These are phyloP conservation scores for Dynastes tityus DNA, from an alignment of 2,888 invertebrate species.

Conservation along the genomic window DNA sequence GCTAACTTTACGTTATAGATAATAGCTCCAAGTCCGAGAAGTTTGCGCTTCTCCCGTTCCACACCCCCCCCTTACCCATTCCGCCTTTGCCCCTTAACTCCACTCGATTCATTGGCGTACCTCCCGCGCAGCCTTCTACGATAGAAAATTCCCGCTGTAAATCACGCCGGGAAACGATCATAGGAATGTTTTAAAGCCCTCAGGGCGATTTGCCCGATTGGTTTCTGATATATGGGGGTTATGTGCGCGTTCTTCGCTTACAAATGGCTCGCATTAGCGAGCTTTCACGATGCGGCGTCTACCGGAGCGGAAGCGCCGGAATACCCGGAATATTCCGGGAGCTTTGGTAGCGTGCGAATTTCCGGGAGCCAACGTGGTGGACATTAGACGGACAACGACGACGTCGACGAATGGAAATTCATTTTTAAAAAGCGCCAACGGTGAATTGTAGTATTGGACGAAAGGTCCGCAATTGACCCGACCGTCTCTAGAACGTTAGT, in stretches of 20 bases:
- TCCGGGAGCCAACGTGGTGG: neutral
- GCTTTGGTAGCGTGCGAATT: neutral
- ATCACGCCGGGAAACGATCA: constrained; percentile 66
- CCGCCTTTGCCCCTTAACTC: neutral
- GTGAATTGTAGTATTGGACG: constrained; percentile 28
- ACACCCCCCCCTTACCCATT: neutral
- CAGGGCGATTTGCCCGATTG: constrained; percentile 69
- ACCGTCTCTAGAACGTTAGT: constrained; percentile 6
- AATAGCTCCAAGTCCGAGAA: constrained; percentile 13
- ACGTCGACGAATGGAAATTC: constrained; percentile 43
- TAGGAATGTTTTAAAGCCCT: constrained; percentile 70
- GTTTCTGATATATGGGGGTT: constrained; percentile 70
- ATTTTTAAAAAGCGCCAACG: constrained; percentile 42
- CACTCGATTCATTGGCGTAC: neutral
- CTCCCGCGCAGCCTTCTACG: constrained; percentile 36
- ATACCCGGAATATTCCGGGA: neutral
- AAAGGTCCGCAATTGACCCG: constrained; percentile 37
- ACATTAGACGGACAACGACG: neutral
- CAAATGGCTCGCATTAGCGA: constrained; percentile 69
- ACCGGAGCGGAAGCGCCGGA: neutral
- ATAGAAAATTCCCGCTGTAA: constrained; percentile 65
- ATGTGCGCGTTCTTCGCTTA: constrained; percentile 69
- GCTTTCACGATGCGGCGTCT: constrained; percentile 10
- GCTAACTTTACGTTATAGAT: constrained; percentile 11
- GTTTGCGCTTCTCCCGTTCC: too few relatives aligned